Conservation (phyloP, 2,888 invertebrate species). For the Leptinotarsa peninsularis region DNA sequence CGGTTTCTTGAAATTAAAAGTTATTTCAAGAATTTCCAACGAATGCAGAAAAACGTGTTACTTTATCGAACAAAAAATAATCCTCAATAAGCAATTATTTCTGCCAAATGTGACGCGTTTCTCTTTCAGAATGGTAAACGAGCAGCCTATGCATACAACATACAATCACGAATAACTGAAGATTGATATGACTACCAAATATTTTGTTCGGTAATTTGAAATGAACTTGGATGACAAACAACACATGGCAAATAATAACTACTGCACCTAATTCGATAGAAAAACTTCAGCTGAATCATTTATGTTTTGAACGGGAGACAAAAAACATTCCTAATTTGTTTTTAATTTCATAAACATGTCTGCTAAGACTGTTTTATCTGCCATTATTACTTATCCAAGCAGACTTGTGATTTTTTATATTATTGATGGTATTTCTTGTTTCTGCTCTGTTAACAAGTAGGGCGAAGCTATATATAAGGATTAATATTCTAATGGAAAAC, state of each 20-base stretch:
- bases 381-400: neutral
- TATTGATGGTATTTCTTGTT: too few relatives aligned
- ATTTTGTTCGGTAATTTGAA: neutral
- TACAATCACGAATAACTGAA: neutral
- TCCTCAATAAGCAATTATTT: neutral
- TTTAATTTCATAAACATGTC: conserved; percentile 12
- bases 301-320: neutral
- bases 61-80: neutral
- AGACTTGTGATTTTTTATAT: neutral
- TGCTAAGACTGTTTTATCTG: neutral
- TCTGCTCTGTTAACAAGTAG: too few relatives aligned
- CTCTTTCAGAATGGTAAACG: neutral
- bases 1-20: too few relatives aligned
- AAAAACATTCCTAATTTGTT: conserved; percentile 15
- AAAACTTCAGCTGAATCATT: conserved; percentile 8
- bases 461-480: too few relatives aligned
- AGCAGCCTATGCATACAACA: neutral
- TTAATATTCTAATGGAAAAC: too few relatives aligned
- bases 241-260: conserved; percentile 14
- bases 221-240: conserved; percentile 3
- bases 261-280: conserved; percentile 1
- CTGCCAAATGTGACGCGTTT: conserved; percentile 1
- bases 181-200: neutral
- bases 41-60: neutral
- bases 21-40: neutral